phyloP scores from a whole-genome alignment of 2,113 vertebrate species.

The Charadrius vociferus region DNA sequence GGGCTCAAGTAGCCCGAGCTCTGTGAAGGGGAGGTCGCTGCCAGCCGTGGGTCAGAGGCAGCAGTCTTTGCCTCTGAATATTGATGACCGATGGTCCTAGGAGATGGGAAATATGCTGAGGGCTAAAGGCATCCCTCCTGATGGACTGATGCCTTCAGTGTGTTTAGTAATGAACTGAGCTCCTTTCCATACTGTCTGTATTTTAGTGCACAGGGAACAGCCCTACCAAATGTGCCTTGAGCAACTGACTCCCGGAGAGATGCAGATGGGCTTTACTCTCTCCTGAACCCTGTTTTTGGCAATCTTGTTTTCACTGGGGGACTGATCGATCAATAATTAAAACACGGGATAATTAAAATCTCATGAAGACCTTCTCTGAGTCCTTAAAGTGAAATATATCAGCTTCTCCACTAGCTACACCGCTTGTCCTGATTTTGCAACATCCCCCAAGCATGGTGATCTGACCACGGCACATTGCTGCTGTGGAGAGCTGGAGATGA shows the following conservation, averaged over 20 bases:
- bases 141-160: neutral
- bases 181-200: neutral
- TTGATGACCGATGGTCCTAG: neutral
- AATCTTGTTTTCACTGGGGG: neutral
- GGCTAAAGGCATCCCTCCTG: neutral
- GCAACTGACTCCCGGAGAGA: neutral
- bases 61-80: neutral
- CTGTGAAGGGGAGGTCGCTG: neutral
- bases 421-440: neutral
- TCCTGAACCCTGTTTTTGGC: neutral
- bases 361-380: neutral
- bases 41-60: neutral
- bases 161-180: neutral
- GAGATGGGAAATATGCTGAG: neutral
- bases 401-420: neutral
- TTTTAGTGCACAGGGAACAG: neutral
- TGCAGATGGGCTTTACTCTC: neutral
- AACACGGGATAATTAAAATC: neutral
- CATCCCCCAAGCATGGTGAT: rapidly evolving
- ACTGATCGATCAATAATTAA: slow-evolving; percentile 17
- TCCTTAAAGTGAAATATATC: neutral
- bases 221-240: neutral
- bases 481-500: neutral
- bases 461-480: neutral
- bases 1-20: neutral